Percentiles rank a stretch among this genome's conserved stretches.
phyloP scores from a whole-genome alignment of 1,140 invertebrate species.

The Dreissena polymorpha region DNA sequence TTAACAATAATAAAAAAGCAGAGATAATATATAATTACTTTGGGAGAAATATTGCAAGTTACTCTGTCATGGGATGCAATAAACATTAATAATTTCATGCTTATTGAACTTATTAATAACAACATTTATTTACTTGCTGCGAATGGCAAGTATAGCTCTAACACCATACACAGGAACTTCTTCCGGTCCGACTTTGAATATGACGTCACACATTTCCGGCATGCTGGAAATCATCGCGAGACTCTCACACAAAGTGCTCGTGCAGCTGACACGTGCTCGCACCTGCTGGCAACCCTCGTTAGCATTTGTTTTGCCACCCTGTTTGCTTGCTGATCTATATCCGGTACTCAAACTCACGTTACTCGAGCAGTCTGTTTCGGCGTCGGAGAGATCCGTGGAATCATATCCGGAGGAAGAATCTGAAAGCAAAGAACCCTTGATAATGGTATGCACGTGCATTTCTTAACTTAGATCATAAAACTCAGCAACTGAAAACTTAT shows the following conservation, averaged over 20 bases:
- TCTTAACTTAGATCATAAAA: too few relatives aligned
- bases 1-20: background rate
- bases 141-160: slow-evolving; percentile 51
- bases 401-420: slow-evolving; percentile 46
- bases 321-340: background rate
- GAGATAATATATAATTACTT: background rate
- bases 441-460: too few relatives aligned
- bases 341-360: background rate
- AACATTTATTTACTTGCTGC: slow-evolving; percentile 50
- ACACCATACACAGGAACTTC: slow-evolving; percentile 56
- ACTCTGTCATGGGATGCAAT: too few relatives aligned
- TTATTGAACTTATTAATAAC: too few relatives aligned
- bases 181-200: slow-evolving; percentile 53
- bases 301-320: background rate
- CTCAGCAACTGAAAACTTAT: too few relatives aligned
- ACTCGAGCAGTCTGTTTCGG: slow-evolving; percentile 6
- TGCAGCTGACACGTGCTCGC: slow-evolving; percentile 39
- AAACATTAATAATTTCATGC: background rate
- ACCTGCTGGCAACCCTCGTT: background rate
- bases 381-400: slow-evolving; percentile 38
- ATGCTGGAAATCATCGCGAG: slow-evolving; percentile 55
- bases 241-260: slow-evolving; percentile 49
- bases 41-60: too few relatives aligned
- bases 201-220: slow-evolving; percentile 61
- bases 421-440: background rate